Percentiles rank a stretch among this genome's conserved stretches.
phyloP scores from a whole-genome alignment of 1,140 invertebrate genomes.

The Muscidifurax raptorellus region DNA sequence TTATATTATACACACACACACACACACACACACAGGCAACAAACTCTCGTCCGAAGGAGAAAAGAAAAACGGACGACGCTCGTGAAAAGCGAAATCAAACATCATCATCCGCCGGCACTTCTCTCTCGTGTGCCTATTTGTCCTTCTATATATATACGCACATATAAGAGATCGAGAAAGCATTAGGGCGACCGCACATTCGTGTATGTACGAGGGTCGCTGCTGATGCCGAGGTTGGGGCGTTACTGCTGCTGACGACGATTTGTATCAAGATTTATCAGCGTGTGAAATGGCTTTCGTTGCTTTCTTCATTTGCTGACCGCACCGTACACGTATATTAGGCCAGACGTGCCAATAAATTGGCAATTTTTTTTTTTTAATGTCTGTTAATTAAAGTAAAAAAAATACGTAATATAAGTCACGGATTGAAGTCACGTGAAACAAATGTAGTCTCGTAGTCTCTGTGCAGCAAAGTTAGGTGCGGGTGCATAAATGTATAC shows the following conservation, averaged over 20 bases:
- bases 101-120: conserved; percentile 39
- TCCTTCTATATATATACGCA: conserved; percentile 3
- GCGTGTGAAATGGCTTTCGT: conserved; percentile 19
- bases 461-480: no score
- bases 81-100: conserved; percentile 48
- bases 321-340: no score
- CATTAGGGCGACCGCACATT: conserved; percentile 53
- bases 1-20: background rate
- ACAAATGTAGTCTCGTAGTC: no score
- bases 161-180: conserved; percentile 47
- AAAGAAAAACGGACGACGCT: background rate
- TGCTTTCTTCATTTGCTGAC: no score
- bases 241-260: conserved; percentile 54
- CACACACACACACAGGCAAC: background rate
- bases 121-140: conserved; percentile 22
- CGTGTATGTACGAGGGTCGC: background rate
- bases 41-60: background rate
- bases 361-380: no score
- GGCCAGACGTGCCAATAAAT: no score
- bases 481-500: no score
- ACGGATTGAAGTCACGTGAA: no score
- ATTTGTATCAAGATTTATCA: conserved; percentile 56
- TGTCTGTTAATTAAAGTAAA: no score
- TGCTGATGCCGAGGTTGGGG: conserved; percentile 39
- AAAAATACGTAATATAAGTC: no score